phyloP scores from a whole-genome alignment of 2,888 invertebrate genomes.

The Amblyteles armatorius region DNA sequence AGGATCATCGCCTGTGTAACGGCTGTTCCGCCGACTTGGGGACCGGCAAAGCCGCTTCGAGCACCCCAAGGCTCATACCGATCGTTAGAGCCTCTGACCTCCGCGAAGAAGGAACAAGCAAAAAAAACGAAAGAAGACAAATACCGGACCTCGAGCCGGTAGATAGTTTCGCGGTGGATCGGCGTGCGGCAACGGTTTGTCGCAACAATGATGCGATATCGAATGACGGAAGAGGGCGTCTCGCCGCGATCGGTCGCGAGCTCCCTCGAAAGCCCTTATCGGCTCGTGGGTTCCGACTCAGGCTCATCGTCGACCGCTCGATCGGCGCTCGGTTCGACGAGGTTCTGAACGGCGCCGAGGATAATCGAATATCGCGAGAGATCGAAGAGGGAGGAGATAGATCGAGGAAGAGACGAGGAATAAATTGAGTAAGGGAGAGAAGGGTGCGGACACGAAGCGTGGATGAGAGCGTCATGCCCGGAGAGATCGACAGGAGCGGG shows the following conservation, averaged over 20 bases:
- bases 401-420: constrained; percentile 1
- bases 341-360: constrained; percentile 14
- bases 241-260: constrained; percentile 59
- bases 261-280: constrained; percentile 50
- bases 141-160: constrained; percentile 17
- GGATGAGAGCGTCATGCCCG: constrained; percentile 83
- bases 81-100: neutral
- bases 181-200: constrained; percentile 8
- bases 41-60: neutral
- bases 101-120: neutral
- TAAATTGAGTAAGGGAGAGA: constrained; percentile 24
- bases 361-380: constrained; percentile 3
- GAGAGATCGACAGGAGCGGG: constrained; percentile 81
- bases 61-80: neutral
- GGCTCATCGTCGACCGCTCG: constrained; percentile 12
- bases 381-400: neutral
- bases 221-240: constrained; percentile 41
- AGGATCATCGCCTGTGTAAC: constrained; percentile 73
- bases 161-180: constrained; percentile 30
- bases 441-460: constrained; percentile 71
- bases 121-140: neutral
- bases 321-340: neutral
- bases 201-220: constrained; percentile 57
- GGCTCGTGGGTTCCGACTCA: constrained; percentile 34
- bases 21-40: constrained; percentile 64